Conservation (phyloP, 2,888 invertebrate species). For the Allygus modestus region DNA sequence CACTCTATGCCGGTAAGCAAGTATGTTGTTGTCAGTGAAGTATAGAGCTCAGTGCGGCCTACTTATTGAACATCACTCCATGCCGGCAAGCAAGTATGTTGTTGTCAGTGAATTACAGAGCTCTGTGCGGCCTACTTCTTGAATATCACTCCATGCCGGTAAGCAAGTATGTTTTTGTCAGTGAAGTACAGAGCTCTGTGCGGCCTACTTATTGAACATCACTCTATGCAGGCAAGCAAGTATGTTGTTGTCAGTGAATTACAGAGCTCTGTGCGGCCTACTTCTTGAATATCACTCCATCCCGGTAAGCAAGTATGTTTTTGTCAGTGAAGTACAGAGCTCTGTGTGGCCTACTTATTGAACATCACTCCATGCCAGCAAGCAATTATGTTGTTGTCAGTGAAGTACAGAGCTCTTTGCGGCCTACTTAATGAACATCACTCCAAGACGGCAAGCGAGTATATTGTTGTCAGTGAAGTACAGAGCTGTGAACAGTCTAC, state of each 20-base stretch:
- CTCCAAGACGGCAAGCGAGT: background rate
- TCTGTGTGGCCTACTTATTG: background rate
- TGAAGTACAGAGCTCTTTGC: background rate
- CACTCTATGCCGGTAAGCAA: background rate
- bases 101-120: background rate
- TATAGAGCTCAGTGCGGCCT: background rate
- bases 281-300: too few species aligned
- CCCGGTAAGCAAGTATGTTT: too few species aligned
- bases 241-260: background rate
- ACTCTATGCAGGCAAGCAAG: background rate
- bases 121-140: background rate
- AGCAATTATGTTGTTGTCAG: background rate
- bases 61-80: background rate
- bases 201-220: background rate
- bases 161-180: background rate
- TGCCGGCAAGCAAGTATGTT: background rate
- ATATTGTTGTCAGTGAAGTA: background rate
- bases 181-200: background rate
- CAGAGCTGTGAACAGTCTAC: background rate
- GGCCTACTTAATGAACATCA: background rate
- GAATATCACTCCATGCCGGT: background rate
- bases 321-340: too few species aligned
- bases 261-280: too few species aligned
- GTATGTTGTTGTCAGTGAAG: constrained; percentile 8
- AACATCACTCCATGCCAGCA: background rate